Percentiles rank a stretch among this genome's conserved stretches.
Conservation (phyloP, 2,888 invertebrate genomes). For the Dynastes maya region DNA sequence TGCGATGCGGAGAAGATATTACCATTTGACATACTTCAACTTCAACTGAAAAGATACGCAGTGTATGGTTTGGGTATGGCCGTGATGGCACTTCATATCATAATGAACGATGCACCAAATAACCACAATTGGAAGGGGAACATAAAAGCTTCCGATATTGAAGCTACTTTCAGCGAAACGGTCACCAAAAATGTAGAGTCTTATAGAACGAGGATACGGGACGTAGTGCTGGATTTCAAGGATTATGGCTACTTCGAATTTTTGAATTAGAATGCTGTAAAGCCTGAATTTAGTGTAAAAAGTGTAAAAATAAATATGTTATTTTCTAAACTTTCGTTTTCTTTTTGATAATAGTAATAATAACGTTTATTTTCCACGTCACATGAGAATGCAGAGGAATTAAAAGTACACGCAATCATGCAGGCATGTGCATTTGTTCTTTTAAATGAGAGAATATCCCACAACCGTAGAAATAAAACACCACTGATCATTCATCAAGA, state of each 20-base stretch:
- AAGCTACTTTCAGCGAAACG: slow-evolving; percentile 52
- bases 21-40: slow-evolving; percentile 59
- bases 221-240: slow-evolving; percentile 53
- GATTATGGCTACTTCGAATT: slow-evolving; percentile 54
- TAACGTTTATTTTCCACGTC: too few species aligned
- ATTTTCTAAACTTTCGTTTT: neutral
- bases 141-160: slow-evolving; percentile 41
- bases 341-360: too few species aligned
- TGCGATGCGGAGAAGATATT: slow-evolving; percentile 60
- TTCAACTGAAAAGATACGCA: slow-evolving; percentile 61
- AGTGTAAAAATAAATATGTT: slow-evolving; percentile 3
- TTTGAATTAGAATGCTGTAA: slow-evolving; percentile 39
- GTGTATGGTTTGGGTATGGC: slow-evolving; percentile 60
- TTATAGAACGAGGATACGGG: slow-evolving; percentile 55
- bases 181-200: slow-evolving; percentile 52
- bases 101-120: slow-evolving; percentile 58
- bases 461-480: too few species aligned
- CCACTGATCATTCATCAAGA: too few species aligned
- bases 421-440: too few species aligned
- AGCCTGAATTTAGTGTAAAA: neutral
- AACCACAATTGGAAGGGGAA: slow-evolving; percentile 55
- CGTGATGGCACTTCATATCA: slow-evolving; percentile 58
- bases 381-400: too few species aligned
- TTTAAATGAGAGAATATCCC: too few species aligned
- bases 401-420: too few species aligned